Evolutionary conservation across 2,797 vertebrate genomes (phyloP).

Genomic region (Melanotaenia parkinsoni): DNA sequence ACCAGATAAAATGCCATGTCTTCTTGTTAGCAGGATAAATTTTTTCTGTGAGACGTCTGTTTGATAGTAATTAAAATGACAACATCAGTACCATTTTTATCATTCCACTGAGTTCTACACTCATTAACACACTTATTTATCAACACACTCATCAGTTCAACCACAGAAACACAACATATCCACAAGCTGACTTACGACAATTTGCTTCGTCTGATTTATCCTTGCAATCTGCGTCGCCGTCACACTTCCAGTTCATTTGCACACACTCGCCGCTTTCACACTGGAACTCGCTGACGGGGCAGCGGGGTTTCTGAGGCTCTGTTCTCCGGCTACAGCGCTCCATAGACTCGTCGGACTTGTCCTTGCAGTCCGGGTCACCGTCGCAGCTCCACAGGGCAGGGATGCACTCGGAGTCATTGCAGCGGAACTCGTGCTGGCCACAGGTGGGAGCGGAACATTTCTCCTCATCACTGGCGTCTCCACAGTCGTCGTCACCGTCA

Average conservation of each 20-base stretch:
- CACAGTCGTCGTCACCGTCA: slow-evolving; percentile 90
- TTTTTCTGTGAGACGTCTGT: slow-evolving; percentile 16
- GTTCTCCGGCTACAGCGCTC: slow-evolving; percentile 87
- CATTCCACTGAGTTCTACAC: slow-evolving; percentile 3
- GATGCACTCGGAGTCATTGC: slow-evolving; percentile 92
- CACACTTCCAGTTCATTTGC: slow-evolving; percentile 96
- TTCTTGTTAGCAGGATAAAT: slow-evolving; percentile 14
- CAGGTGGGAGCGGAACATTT: slow-evolving; percentile 90
- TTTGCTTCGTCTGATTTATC: slow-evolving; percentile 95
- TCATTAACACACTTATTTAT: slow-evolving; percentile 39
- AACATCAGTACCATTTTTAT: slow-evolving; percentile 6
- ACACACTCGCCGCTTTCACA: slow-evolving; percentile 93
- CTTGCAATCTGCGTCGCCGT: slow-evolving; percentile 96
- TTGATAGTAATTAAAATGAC: slow-evolving; percentile 28
- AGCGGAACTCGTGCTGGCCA: slow-evolving; percentile 92
- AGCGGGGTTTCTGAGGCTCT: slow-evolving; percentile 84
- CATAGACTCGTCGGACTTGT: slow-evolving; percentile 90
- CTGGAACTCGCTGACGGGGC: slow-evolving; percentile 86
- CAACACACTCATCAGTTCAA: slow-evolving; percentile 68
- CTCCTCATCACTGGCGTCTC: slow-evolving; percentile 89
- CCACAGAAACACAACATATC: not conserved
- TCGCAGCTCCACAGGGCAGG: slow-evolving; percentile 95
- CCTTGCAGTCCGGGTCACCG: slow-evolving; percentile 92
- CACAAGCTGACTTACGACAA: slow-evolving; percentile 86
- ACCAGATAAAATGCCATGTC: slow-evolving; percentile 4